Evolutionary conservation across 2,113 vertebrate genomes (phyloP).

Genomic region (Rhagologus leucostigma): DNA sequence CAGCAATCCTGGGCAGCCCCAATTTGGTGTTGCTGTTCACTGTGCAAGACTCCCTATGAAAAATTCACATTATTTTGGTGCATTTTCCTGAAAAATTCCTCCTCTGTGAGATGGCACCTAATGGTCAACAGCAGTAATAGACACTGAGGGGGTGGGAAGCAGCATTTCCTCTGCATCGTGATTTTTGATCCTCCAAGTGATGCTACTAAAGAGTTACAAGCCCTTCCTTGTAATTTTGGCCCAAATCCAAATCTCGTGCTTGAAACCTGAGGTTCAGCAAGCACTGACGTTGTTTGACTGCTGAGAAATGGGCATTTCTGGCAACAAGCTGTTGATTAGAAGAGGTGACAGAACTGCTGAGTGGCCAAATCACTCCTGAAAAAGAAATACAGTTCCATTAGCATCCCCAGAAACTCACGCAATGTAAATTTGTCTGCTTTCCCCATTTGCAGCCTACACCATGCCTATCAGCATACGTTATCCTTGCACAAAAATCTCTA

Average conservation of each 20-base stretch:
- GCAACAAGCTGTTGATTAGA: neutral
- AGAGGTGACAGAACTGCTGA: neutral
- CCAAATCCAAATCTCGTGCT: neutral
- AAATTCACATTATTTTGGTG: neutral
- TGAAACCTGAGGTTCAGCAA: neutral
- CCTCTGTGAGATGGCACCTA: neutral
- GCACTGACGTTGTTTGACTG: neutral
- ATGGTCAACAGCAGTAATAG: accelerated
- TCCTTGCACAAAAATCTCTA: neutral
- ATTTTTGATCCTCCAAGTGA: neutral
- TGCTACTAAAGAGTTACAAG: neutral
- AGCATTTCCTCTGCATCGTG: neutral
- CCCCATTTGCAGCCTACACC: neutral
- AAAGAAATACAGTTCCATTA: neutral
- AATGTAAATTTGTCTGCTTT: neutral
- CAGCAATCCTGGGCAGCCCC: neutral
- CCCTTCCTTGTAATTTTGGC: neutral
- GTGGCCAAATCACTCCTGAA: neutral
- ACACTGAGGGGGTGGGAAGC: neutral
- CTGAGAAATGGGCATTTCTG: neutral
- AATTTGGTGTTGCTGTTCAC: neutral
- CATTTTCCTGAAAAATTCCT: neutral
- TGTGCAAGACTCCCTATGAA: neutral
- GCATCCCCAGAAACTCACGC: neutral
- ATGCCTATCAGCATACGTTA: accelerated